Conservation (phyloP, 2,113 vertebrate genomes). For the Oxyruncus cristatus region DNA sequence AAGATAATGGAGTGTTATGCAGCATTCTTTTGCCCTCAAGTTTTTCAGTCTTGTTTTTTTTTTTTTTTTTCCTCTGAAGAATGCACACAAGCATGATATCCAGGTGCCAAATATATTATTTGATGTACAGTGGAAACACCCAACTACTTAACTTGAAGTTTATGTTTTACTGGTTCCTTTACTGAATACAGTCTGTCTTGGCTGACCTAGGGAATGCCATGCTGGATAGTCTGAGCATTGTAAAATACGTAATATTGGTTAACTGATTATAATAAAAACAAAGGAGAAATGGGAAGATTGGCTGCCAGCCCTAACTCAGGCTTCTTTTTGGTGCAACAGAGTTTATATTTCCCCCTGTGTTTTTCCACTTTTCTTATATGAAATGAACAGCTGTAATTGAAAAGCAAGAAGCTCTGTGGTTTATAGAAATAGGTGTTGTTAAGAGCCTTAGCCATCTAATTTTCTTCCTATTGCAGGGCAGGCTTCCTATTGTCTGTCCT, state of each 20-base stretch:
- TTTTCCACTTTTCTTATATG: constrained; percentile 75
- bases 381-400: constrained; percentile 87
- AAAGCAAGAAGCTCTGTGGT: constrained; percentile 80
- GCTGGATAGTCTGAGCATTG: not conserved
- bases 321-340: constrained; percentile 64
- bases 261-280: constrained; percentile 66
- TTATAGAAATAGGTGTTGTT: constrained; percentile 86
- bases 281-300: constrained; percentile 22
- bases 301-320: constrained; percentile 4
- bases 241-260: constrained; percentile 65
- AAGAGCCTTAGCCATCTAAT: constrained; percentile 81
- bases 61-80: constrained; percentile 27
- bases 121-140: constrained; percentile 23
- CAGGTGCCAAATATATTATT: constrained; percentile 15
- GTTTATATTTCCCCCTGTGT: constrained; percentile 75
- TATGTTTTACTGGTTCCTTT: not conserved
- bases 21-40: not conserved
- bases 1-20: constrained; percentile 18
- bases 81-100: not conserved
- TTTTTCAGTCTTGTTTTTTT: not conserved
- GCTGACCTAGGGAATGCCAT: not conserved
- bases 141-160: constrained; percentile 11
- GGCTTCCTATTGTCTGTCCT: constrained; percentile 82
- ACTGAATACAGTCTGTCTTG: not conserved
- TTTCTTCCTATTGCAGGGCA: constrained; percentile 84